These are phyloP conservation scores for Pedicia rivosa DNA, from an alignment of 2,888 invertebrate genomes.

Conservation along the genomic window DNA sequence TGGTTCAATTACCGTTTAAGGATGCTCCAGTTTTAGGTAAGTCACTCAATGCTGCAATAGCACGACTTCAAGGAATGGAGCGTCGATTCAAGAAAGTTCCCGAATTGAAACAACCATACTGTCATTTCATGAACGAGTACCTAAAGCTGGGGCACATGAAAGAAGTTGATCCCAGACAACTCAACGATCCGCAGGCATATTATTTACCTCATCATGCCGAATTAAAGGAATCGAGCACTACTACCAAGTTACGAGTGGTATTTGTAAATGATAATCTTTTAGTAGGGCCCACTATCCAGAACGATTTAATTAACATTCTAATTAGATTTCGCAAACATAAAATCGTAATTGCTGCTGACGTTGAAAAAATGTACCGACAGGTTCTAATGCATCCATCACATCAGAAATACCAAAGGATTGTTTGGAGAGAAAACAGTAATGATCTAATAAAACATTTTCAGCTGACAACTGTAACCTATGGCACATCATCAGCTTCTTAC, in stretches of 20 bases:
- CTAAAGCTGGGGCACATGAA: constrained; percentile 3
- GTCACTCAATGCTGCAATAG: no score
- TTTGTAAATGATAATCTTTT: constrained; percentile 8
- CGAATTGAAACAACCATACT: constrained; percentile 1
- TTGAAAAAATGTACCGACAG: constrained; percentile 7
- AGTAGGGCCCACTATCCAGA: constrained; percentile 4
- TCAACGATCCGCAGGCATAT: constrained; percentile 1
- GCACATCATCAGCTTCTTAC: constrained; percentile 13
- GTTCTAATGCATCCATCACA: no score
- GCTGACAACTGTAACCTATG: constrained; percentile 13
- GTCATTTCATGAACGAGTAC: constrained; percentile 4
- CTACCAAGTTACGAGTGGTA: constrained; percentile 7
- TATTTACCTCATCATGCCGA: constrained; percentile 14
- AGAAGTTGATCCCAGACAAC: background rate
- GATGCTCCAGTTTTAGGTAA: no score
- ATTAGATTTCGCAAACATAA: constrained; percentile 1
- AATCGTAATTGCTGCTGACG: constrained; percentile 9
- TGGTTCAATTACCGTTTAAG: background rate
- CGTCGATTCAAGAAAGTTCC: background rate
- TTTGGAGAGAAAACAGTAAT: constrained; percentile 5
- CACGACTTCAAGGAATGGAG: no score
- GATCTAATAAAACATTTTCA: constrained; percentile 9
- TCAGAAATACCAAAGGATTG: no score
- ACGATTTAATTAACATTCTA: background rate
- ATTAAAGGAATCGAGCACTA: constrained; percentile 6